Conservation (phyloP, 2,113 vertebrate species). For the Urocynchramus pylzowi region DNA sequence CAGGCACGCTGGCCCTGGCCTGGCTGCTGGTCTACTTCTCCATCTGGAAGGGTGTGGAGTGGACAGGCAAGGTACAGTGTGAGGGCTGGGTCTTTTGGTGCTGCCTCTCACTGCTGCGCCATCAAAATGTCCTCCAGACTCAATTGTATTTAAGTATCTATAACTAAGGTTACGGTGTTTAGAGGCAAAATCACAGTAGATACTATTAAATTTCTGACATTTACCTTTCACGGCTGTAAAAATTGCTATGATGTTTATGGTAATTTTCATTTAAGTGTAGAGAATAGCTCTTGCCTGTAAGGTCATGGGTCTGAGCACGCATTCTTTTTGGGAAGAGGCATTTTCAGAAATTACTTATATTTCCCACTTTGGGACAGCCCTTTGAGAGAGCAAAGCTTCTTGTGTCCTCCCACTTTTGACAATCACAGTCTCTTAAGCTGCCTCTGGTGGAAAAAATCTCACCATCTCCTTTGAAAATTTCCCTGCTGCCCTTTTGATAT, state of each 20-base stretch:
- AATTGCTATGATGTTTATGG: background rate
- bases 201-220: background rate
- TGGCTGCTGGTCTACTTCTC: constrained; percentile 93
- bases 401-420: background rate
- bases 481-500: background rate
- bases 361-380: background rate
- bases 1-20: constrained; percentile 82
- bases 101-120: background rate
- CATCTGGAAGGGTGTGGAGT: constrained; percentile 94
- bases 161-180: background rate
- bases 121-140: background rate
- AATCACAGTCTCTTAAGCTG: background rate
- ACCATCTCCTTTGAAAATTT: background rate
- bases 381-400: background rate
- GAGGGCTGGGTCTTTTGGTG: fast-evolving
- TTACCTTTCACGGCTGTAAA: background rate
- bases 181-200: background rate
- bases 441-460: background rate
- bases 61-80: constrained; percentile 84
- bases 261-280: background rate
- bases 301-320: fast-evolving
- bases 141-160: background rate
- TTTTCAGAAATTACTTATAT: background rate
- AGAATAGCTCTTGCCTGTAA: background rate
- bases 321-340: background rate